Evolutionary conservation across 2,113 vertebrate species (phyloP), one percentile per base, ranked within the genome.

Genomic region (Phylloscopus trochiloides): DNA sequence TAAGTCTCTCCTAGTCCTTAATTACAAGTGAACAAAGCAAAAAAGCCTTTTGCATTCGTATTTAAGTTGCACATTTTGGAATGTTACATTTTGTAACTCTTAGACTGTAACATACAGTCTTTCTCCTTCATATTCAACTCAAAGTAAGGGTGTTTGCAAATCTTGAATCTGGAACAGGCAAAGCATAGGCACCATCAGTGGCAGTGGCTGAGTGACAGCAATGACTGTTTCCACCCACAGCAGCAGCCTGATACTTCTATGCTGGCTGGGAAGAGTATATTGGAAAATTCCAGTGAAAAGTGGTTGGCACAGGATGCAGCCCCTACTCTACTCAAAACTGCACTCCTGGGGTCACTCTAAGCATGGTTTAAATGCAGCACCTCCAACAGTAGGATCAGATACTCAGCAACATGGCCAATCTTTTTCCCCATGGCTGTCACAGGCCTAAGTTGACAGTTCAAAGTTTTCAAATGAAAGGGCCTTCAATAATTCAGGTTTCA

Each of bases 221-320:
- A 63, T 31, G 47, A 52, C 65, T 71, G 5, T 3, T 14, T 4
- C 36, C 19, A 38, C 22, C 12, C n/a, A 22, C 0, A 66, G 66
- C 73, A 78, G 61, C 62, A 59, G n/a, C 42, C 29, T 21, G 20
- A 14, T 12, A 32, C 11, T 51, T 65, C 7, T 3, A 29, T 17
- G 54, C 51, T 66, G 65, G 61, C 43, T 54, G 48, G 17, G 12
- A 36, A 31, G 18, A 28, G 0, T 2, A 10, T 3, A 42, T 0
- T 7, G 17, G 24, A 34, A 65, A 29, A 5, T 32, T 42, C 19
- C 50, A 83, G 36, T 5, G 16, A 21, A 75, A 7, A 5, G 19
- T n/a, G 31, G 16, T 0, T 63, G 52, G 24, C 62, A 93, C 6
- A 20, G 48, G 21, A 50, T 10, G 3, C 29, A 57, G n/a, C 3